Percentiles rank a stretch among this genome's conserved stretches.
Conservation (phyloP, 2,888 invertebrate genomes). For the Sinhomidia bicolor region DNA sequence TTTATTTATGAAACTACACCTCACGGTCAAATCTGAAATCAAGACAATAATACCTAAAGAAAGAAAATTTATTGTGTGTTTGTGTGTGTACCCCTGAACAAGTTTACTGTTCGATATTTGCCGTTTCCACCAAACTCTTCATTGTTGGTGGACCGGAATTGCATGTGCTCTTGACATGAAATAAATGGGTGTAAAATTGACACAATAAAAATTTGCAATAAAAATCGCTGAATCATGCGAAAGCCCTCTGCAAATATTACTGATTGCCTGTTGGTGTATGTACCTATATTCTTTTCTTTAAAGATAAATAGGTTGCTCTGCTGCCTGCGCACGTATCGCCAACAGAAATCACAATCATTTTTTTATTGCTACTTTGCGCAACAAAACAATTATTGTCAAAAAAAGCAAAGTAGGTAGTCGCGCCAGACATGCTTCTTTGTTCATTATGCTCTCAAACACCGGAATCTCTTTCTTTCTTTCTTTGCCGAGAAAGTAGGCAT, state of each 20-base stretch:
- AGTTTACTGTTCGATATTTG: constrained; percentile 4
- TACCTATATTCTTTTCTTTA: too few relatives aligned
- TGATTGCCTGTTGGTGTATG: too few relatives aligned
- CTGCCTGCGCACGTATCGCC: too few relatives aligned
- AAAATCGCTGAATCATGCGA: too few relatives aligned
- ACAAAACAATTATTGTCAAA: background rate
- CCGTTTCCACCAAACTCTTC: background rate
- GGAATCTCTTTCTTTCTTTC: too few relatives aligned
- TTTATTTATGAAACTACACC: too few relatives aligned
- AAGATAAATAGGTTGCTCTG: too few relatives aligned
- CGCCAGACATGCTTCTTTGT: background rate
- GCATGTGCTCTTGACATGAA: constrained; percentile 30
- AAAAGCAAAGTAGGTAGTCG: background rate
- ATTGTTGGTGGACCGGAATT: constrained; percentile 16
- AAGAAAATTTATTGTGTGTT: background rate
- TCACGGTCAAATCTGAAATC: too few relatives aligned
- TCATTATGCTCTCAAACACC: background rate
- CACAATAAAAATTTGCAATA: constrained; percentile 26
- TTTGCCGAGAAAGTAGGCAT: too few relatives aligned
- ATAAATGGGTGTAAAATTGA: constrained; percentile 30
- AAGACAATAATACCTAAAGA: too few relatives aligned
- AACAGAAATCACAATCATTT: too few relatives aligned
- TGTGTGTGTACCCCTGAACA: background rate
- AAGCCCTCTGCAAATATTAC: too few relatives aligned
- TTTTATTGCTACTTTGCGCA: background rate